phyloP scores from a whole-genome alignment of 2,797 vertebrate genomes.

The Nasua narica region DNA sequence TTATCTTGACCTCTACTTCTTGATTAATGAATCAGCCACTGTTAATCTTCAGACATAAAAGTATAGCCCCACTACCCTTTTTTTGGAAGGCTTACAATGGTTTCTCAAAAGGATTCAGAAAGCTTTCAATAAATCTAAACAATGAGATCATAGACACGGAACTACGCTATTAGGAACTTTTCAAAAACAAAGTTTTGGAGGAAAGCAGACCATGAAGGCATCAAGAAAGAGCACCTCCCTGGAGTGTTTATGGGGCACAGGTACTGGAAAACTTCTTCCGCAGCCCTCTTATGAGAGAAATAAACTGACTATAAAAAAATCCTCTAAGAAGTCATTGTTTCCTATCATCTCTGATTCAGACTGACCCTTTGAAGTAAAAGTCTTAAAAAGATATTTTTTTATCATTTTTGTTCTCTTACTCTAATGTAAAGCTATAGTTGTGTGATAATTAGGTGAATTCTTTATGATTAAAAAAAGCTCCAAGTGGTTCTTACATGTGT shows the following conservation, averaged over 20 bases:
- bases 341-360: not conserved
- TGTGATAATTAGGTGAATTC: not conserved
- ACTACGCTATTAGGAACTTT: not conserved
- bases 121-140: constrained; percentile 3
- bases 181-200: not conserved
- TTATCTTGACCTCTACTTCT: constrained; percentile 1
- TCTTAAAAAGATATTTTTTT: not conserved
- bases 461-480: not conserved
- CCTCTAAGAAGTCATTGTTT: not conserved
- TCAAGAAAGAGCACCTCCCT: not conserved
- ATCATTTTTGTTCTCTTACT: not conserved
- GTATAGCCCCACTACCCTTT: not conserved
- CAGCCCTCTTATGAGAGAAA: not conserved
- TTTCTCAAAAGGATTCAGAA: not conserved
- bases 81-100: not conserved
- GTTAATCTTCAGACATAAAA: constrained; percentile 13
- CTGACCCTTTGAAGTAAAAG: not conserved
- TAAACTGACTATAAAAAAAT: not conserved
- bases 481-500: not conserved
- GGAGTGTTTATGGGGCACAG: not conserved
- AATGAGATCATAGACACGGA: not conserved
- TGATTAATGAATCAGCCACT: not conserved
- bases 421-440: not conserved
- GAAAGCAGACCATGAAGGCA: not conserved
- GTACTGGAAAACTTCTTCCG: not conserved